phyloP scores from a whole-genome alignment of 2,888 invertebrate genomes.

The Nemoura dubitans region DNA sequence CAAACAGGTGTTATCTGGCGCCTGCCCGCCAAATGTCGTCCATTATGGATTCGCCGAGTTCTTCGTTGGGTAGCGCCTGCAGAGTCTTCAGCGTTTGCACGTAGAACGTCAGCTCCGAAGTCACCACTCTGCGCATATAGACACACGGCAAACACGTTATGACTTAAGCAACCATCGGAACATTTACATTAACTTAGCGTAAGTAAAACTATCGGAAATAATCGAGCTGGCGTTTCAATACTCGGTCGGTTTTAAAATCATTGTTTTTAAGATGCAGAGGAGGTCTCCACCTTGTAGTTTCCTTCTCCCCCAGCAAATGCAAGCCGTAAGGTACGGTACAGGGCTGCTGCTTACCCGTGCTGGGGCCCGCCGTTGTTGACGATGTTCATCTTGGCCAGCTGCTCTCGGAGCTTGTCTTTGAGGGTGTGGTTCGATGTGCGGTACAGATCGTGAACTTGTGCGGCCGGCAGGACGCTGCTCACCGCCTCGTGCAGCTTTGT shows the following conservation, averaged over 20 bases:
- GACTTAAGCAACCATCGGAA: no score
- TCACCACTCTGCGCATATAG: slow-evolving; percentile 71
- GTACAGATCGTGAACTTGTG: slow-evolving; percentile 76
- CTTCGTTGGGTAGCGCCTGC: slow-evolving; percentile 77
- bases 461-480: slow-evolving; percentile 78
- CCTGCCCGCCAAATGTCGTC: slow-evolving; percentile 77
- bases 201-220: no score
- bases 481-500: slow-evolving; percentile 92
- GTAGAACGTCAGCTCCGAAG: slow-evolving; percentile 90
- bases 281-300: no score
- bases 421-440: slow-evolving; percentile 84
- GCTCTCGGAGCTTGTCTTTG: slow-evolving; percentile 85
- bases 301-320: no score
- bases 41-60: slow-evolving; percentile 78
- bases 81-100: slow-evolving; percentile 85
- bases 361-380: slow-evolving; percentile 96
- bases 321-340: not conserved
- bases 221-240: no score
- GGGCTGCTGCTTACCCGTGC: slow-evolving; percentile 81
- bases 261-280: no score
- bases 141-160: slow-evolving; percentile 31
- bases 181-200: no score
- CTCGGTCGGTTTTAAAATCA: no score
- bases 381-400: slow-evolving; percentile 86
- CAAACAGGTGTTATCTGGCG: slow-evolving; percentile 46